Percentiles rank a stretch among this genome's conserved stretches.
These are phyloP conservation scores for Megathymus violae DNA, from an alignment of 1,140 invertebrate species.

Conservation along the genomic window DNA sequence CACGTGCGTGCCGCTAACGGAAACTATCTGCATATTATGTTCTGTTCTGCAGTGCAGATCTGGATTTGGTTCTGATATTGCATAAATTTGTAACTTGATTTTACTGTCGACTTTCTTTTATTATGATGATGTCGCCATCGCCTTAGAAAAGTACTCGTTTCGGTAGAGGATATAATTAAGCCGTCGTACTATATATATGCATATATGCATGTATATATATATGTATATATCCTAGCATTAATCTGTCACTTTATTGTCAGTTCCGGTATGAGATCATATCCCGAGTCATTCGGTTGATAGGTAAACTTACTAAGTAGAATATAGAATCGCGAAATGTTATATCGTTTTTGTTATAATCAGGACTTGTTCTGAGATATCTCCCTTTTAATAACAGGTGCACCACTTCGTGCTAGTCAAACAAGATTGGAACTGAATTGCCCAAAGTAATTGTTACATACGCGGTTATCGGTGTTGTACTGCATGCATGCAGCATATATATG, in stretches of 20 bases:
- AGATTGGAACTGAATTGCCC: slow-evolving; percentile 1
- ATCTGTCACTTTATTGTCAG: no score
- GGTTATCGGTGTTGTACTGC: background rate
- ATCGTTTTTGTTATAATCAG: background rate
- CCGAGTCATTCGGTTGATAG: background rate
- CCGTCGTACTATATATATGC: no score
- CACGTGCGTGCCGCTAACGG: background rate
- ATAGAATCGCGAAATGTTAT: background rate
- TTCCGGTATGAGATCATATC: no score
- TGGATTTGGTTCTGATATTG: background rate
- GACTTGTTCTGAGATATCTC: background rate
- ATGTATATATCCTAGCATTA: no score
- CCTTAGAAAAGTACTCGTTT: no score
- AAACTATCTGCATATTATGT: slow-evolving; percentile 11
- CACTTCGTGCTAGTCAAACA: background rate
- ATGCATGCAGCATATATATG: background rate
- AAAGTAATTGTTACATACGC: slow-evolving; percentile 18
- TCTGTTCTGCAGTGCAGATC: background rate
- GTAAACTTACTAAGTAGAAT: background rate
- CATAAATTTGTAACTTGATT: no score
- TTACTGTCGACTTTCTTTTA: no score
- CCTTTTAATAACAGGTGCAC: slow-evolving; percentile 5
- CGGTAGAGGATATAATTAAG: no score
- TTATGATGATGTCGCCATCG: no score
- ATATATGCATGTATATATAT: no score